Conservation (phyloP, 30 jellyfish, hydroid and myxozoan species). For the Catostylus mosaicus region DNA sequence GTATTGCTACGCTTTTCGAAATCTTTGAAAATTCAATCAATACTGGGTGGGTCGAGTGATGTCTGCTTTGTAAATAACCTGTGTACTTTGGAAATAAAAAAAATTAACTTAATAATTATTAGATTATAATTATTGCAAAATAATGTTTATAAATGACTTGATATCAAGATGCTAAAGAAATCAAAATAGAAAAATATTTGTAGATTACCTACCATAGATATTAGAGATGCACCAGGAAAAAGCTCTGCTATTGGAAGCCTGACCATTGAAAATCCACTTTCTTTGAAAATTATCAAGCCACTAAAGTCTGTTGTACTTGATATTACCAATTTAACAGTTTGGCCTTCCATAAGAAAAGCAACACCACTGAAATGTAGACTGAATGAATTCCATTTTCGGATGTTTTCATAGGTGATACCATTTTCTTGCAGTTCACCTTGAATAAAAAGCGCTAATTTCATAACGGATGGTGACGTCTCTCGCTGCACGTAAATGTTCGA, state of each 20-base stretch:
- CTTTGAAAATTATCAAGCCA: conserved; percentile 30
- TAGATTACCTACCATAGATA: conserved; percentile 34
- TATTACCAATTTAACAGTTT: conserved; percentile 49
- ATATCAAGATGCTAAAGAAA: too few relatives aligned
- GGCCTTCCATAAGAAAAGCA: conserved; percentile 68
- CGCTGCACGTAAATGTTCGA: conserved; percentile 66
- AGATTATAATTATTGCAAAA: too few relatives aligned
- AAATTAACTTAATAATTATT: too few relatives aligned
- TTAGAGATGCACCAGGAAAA: conserved; percentile 44
- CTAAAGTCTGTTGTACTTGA: conserved; percentile 40
- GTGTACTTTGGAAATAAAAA: too few relatives aligned
- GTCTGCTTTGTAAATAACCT: too few relatives aligned
- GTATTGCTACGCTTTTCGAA: too few relatives aligned
- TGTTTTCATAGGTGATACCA: conserved; percentile 70
- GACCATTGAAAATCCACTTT: conserved; percentile 61
- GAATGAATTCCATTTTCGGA: conserved; percentile 41
- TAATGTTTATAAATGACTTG: too few relatives aligned
- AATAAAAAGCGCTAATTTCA: conserved; percentile 54
- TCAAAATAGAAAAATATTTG: too few relatives aligned
- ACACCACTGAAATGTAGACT: conserved; percentile 79
- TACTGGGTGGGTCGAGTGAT: too few relatives aligned
- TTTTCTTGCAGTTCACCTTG: conserved; percentile 60
- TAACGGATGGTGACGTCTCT: conserved; percentile 40
- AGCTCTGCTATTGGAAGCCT: conserved; percentile 59
- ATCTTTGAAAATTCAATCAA: too few relatives aligned